A percentile compares a stretch with the other conserved stretches of the same genome.
Evolutionary conservation across 2,113 vertebrate species (phyloP).

Genomic region (Pteropus alecto): DNA sequence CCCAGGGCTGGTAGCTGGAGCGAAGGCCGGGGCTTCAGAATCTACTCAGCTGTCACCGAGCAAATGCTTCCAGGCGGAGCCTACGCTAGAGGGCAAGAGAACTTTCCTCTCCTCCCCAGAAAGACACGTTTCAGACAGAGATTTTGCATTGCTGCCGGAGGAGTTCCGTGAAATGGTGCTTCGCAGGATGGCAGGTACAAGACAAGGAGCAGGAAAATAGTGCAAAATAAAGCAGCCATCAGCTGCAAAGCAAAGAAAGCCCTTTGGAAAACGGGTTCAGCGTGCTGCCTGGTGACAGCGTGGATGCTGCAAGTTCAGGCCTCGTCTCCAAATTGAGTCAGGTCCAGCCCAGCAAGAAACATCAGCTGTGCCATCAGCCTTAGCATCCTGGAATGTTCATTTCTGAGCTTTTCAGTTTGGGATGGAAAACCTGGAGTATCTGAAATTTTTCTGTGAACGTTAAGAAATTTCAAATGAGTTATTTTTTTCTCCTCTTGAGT

Average conservation of each 20-base stretch:
- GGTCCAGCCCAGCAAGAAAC: not conserved
- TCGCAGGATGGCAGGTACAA: slow-evolving; percentile 32
- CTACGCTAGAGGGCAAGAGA: slow-evolving; percentile 60
- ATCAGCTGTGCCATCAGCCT: not conserved
- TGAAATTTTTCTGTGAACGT: not conserved
- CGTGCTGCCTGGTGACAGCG: not conserved
- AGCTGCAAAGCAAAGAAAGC: not conserved
- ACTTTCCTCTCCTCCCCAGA: slow-evolving; percentile 48
- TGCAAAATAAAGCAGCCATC: not conserved
- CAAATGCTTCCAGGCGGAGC: slow-evolving; percentile 19
- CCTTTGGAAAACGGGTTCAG: not conserved
- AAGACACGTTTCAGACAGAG: not conserved
- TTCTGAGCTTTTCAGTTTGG: not conserved
- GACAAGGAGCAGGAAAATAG: not conserved
- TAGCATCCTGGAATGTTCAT: not conserved
- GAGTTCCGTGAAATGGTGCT: slow-evolving; percentile 47
- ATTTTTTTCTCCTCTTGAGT: not conserved
- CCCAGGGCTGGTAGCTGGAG: not conserved
- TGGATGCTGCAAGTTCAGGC: not conserved
- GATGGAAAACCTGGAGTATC: not conserved
- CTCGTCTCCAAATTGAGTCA: not conserved
- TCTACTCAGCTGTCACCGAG: not conserved
- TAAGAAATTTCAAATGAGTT: not conserved
- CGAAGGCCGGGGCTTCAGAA: not conserved
- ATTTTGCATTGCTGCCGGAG: not conserved